phyloP scores from a whole-genome alignment of 2,888 invertebrate species.

The Drosophila tripunctata region DNA sequence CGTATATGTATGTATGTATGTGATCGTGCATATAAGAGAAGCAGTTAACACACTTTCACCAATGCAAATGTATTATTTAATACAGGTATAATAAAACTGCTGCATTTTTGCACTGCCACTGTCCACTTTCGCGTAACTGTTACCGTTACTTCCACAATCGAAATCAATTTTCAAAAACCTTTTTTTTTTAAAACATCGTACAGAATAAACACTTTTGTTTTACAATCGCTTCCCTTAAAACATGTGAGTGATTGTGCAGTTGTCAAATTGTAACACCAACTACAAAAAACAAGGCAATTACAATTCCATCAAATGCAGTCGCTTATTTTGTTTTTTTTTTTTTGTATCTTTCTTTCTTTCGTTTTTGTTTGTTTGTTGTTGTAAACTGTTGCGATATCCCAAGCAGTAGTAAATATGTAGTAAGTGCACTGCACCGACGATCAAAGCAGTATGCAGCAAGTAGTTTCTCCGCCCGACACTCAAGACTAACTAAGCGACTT shows the following conservation, averaged over 20 bases:
- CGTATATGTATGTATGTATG: slow-evolving; percentile 1
- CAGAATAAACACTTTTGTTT: slow-evolving; percentile 34
- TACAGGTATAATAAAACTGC: slow-evolving; percentile 50
- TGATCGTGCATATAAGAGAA: slow-evolving; percentile 45
- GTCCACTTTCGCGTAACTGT: slow-evolving; percentile 51
- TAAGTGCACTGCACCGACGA: too few species aligned
- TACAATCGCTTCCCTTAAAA: slow-evolving; percentile 7
- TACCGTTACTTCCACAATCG: slow-evolving; percentile 36
- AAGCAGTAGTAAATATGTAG: slow-evolving; percentile 48
- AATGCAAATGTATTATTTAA: slow-evolving; percentile 71
- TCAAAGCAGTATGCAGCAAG: slow-evolving; percentile 36
- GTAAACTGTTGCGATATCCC: slow-evolving; percentile 6
- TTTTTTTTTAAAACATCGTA: slow-evolving; percentile 8
- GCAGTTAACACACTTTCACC: slow-evolving; percentile 76
- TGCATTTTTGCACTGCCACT: slow-evolving; percentile 46
- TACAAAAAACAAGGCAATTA: slow-evolving; percentile 19
- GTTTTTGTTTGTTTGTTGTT: too few species aligned
- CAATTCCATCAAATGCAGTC: slow-evolving; percentile 8
- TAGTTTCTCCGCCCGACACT: slow-evolving; percentile 67
- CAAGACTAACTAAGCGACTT: slow-evolving; percentile 60
- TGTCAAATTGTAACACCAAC: slow-evolving; percentile 1
- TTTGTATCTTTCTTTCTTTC: slow-evolving; percentile 14
- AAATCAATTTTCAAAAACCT: neutral
- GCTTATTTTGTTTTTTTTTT: neutral
- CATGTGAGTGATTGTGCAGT: slow-evolving; percentile 15